Base-by-base conservation (phyloP, 2,888 invertebrate genomes). In the Eristalinus aeneus region DNA sequence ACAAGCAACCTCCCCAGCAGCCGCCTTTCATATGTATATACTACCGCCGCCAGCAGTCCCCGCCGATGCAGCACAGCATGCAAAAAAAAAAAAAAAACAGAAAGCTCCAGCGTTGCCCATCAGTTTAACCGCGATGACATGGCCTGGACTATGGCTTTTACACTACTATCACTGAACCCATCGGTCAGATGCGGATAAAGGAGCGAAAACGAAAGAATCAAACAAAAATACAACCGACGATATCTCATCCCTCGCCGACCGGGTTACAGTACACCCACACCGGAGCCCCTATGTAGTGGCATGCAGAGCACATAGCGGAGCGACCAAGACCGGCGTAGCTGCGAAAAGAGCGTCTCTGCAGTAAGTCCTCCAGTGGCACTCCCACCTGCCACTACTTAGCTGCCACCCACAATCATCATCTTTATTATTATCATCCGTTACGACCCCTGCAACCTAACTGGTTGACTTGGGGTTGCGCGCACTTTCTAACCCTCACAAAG, bases 121-220 rank as follows among this genome's bases (percentile, higher is more conserved):
- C 91, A 91, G 91, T 91, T 92, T 91, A 92, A 92, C 92, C 91
- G 90, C 90, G 89, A 90, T 92, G 91, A 91, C 91, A 92, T 91
- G 91, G 90, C 91, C 90, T 89, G 90, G 90, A 90, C 91, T 90
- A 90, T 90, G 90, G 90, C 90, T 91, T 91, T 86, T 88, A 87
- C 80, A 87, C 80, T 73, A 80, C 79, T 74, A 76, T 83, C 68
- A 80, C 87, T 88, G 88, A 88, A 88, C 87, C 54, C 74, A 84
- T 88, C 88, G 88, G 88, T 87, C 87, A 88, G 77, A 81, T 68
- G 77, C 39, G 74, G 53, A 56, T 20, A 64, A 34, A 64, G 34
- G 16, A 53, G 67, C 64, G 61, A 64, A 78, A 67, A 53, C 31
- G 39, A 74, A 72, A 69, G 39, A 46, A 34, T 34, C 2, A 34